phyloP scores from a whole-genome alignment of 2,797 vertebrate genomes.

The Sitta carolinensis region DNA sequence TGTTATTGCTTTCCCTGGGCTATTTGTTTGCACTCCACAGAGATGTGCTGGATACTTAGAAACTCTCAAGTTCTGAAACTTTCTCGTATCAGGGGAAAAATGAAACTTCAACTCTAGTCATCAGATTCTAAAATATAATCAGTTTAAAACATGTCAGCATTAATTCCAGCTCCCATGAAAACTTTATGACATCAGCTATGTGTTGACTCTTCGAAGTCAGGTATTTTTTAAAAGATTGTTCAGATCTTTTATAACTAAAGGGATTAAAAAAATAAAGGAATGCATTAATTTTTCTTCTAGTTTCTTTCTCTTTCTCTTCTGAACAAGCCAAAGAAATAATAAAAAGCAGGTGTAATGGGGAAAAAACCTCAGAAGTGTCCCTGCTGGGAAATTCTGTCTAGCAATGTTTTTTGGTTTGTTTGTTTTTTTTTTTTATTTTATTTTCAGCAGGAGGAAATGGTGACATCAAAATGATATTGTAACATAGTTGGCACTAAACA shows the following conservation, averaged over 20 bases:
- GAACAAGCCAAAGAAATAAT: slow-evolving; percentile 44
- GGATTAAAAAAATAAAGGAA: slow-evolving; percentile 14
- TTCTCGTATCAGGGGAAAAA: not conserved
- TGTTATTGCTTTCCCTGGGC: not conserved
- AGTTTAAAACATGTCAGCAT: not conserved
- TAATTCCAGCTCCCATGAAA: not conserved
- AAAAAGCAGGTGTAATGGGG: slow-evolving; percentile 60
- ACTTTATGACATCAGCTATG: not conserved
- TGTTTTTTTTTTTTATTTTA: not conserved
- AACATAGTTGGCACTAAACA: slow-evolving; percentile 62
- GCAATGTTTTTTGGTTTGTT: slow-evolving; percentile 12
- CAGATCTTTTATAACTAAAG: slow-evolving; percentile 26
- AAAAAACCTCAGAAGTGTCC: slow-evolving; percentile 37
- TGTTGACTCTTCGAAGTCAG: not conserved
- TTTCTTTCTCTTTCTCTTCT: slow-evolving; percentile 8
- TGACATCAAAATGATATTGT: slow-evolving; percentile 72
- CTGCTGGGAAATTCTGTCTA: slow-evolving; percentile 66
- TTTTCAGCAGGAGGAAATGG: slow-evolving; percentile 59
- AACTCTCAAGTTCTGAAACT: not conserved
- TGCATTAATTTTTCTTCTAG: not conserved
- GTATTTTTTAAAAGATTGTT: slow-evolving; percentile 31
- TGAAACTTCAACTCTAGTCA: not conserved
- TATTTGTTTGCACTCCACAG: not conserved
- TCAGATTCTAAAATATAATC: slow-evolving; percentile 5
- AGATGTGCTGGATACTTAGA: not conserved